These are phyloP conservation scores for Ectropis crepuscularia DNA, from an alignment of 2,888 invertebrate species.

Conservation along the genomic window DNA sequence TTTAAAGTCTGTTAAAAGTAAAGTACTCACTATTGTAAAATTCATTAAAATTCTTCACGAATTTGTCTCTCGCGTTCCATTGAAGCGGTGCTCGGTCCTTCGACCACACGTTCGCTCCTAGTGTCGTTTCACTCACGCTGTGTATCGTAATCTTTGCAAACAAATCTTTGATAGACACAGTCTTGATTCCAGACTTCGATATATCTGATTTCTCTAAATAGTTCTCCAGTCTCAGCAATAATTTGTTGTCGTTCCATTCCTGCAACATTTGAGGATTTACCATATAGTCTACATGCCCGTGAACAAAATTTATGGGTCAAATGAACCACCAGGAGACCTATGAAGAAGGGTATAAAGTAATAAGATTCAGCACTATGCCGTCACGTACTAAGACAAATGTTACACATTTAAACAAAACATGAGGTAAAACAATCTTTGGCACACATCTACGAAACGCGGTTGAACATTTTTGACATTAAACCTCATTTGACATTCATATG, in stretches of 20 bases:
- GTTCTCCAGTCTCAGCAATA: conserved; percentile 92
- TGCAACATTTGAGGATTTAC: too few species aligned
- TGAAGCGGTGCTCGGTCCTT: conserved; percentile 78
- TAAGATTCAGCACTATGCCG: too few species aligned
- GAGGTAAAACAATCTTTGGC: too few species aligned
- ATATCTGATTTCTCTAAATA: conserved; percentile 87
- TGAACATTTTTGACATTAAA: too few species aligned
- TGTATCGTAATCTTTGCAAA: conserved; percentile 83
- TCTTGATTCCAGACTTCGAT: conserved; percentile 78
- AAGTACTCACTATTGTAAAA: conserved; percentile 48
- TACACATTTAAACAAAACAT: too few species aligned
- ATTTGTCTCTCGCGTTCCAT: conserved; percentile 74
- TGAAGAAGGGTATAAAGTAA: too few species aligned
- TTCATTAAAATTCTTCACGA: conserved; percentile 59
- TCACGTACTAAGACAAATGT: too few species aligned
- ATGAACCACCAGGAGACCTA: too few species aligned
- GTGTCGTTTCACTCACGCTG: conserved; percentile 85
- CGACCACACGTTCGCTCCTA: conserved; percentile 88
- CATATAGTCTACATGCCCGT: too few species aligned
- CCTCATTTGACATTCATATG: too few species aligned
- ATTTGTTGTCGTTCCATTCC: conserved; percentile 86
- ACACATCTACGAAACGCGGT: too few species aligned
- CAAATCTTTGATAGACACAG: conserved; percentile 83
- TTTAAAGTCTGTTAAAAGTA: background rate
- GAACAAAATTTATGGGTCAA: too few species aligned